Evolutionary conservation across 64 coral and sea anemone genomes (phyloP).

Genomic region (Montipora foliosa): DNA sequence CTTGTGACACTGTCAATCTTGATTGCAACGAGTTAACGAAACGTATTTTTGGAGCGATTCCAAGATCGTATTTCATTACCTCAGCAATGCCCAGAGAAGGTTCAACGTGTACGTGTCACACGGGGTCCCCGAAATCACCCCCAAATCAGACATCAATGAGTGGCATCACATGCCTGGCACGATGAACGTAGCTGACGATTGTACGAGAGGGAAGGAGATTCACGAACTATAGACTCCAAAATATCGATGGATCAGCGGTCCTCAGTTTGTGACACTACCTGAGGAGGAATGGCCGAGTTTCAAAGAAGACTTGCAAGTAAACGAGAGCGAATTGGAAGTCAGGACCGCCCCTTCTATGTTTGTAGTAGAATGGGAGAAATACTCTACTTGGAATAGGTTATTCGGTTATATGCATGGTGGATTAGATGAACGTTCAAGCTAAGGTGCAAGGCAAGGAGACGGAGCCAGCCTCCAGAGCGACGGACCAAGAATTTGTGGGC

Average conservation of each 20-base stretch:
- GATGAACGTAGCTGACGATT: background rate
- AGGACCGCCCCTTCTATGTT: background rate
- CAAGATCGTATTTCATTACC: background rate
- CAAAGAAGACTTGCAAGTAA: too few relatives aligned
- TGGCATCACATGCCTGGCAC: background rate
- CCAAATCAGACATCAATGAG: background rate
- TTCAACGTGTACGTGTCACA: slow-evolving; percentile 8
- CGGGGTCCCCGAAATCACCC: background rate
- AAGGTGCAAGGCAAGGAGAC: background rate
- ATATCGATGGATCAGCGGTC: slow-evolving; percentile 21
- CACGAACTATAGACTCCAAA: background rate
- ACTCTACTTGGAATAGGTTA: too few relatives aligned
- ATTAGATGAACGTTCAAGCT: background rate
- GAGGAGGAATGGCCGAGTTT: background rate
- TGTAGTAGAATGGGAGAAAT: background rate
- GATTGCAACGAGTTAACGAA: background rate
- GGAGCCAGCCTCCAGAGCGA: background rate
- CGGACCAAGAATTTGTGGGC: background rate
- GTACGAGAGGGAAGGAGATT: background rate
- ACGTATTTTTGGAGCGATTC: background rate
- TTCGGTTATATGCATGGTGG: background rate
- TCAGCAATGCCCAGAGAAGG: background rate
- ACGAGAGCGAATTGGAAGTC: too few relatives aligned
- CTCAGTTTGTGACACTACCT: background rate
- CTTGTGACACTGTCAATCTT: background rate